phyloP scores from a whole-genome alignment of 2,113 vertebrate species.

The Dinomys branickii region DNA sequence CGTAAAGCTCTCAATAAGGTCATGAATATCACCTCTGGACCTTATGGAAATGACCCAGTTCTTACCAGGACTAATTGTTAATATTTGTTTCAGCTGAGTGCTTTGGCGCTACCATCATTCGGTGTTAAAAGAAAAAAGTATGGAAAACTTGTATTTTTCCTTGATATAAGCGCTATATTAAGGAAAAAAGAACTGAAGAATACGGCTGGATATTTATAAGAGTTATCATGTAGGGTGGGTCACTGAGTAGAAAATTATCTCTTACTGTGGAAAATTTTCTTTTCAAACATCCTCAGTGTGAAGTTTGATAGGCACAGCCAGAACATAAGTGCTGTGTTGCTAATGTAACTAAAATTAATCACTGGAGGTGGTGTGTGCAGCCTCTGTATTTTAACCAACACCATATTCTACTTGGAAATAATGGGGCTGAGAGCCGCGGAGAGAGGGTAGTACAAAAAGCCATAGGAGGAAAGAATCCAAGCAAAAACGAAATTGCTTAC shows the following conservation, averaged over 20 bases:
- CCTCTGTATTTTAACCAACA: conserved; percentile 36
- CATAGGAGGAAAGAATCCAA: conserved; percentile 21
- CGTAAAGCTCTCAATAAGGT: neutral
- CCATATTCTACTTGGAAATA: conserved; percentile 33
- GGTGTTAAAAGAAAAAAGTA: neutral
- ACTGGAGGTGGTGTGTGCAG: neutral
- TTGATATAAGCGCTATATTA: neutral
- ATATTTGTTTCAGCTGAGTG: neutral
- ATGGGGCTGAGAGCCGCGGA: neutral
- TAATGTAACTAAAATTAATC: conserved; percentile 47
- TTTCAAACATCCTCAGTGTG: conserved; percentile 61
- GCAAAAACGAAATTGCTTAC: conserved; percentile 64
- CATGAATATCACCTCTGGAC: too few species aligned
- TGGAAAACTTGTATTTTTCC: neutral
- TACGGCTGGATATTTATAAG: conserved; percentile 33
- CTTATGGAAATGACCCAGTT: neutral
- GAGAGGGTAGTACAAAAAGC: neutral
- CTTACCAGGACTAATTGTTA: conserved; percentile 4
- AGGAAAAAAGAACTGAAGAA: neutral
- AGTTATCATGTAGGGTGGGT: conserved; percentile 40
- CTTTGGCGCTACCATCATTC: neutral
- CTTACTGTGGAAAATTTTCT: conserved; percentile 53
- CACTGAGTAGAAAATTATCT: conserved; percentile 74
- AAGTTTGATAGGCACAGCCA: conserved; percentile 57
- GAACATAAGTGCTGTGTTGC: neutral